These are phyloP conservation scores for Poicephalus gulielmi DNA, from an alignment of 2,113 vertebrate species.

Conservation along the genomic window DNA sequence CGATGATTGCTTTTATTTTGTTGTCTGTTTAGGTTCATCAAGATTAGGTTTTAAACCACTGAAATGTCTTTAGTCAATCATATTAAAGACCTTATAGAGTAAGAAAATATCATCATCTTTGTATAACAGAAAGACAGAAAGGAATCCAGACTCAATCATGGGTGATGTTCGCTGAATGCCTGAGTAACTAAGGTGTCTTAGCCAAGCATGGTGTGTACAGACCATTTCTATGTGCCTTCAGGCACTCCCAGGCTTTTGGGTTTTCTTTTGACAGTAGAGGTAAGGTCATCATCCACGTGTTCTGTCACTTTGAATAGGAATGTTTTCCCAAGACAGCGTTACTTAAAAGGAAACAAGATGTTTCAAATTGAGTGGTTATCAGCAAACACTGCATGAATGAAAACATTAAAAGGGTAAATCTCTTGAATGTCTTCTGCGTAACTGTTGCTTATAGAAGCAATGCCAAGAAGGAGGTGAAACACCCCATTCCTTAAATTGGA, in stretches of 20 bases:
- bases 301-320: background rate
- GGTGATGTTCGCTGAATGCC: background rate
- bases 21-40: background rate
- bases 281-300: background rate
- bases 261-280: background rate
- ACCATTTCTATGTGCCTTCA: background rate
- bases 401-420: background rate
- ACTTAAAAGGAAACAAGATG: constrained; percentile 2
- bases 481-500: background rate
- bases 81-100: background rate
- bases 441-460: background rate
- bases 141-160: background rate
- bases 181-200: fast-evolving
- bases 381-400: background rate
- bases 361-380: background rate
- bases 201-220: background rate
- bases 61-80: fast-evolving
- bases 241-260: background rate
- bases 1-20: fast-evolving
- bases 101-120: background rate
- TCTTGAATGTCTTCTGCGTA: background rate
- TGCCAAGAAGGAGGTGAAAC: background rate
- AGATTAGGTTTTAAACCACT: background rate
- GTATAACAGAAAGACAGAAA: fast-evolving
- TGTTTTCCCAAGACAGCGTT: background rate